These are phyloP conservation scores for Lithophane ornitopus DNA, from an alignment of 2,888 invertebrate genomes.

Conservation along the genomic window DNA sequence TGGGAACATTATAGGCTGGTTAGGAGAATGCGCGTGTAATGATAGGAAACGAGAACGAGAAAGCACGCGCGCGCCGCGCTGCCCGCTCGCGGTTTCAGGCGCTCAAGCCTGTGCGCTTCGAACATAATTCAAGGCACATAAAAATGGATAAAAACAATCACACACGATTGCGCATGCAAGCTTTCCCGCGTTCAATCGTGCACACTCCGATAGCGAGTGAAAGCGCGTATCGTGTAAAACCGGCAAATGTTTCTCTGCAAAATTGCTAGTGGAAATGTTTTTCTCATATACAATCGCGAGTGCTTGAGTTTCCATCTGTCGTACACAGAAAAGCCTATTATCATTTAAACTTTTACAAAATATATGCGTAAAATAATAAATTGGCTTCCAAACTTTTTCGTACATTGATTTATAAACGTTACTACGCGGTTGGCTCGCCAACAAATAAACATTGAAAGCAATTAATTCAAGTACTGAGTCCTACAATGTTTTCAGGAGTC, in stretches of 20 bases:
- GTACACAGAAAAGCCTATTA: background rate
- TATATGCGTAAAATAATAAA: conserved; percentile 28
- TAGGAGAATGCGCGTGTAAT: no score
- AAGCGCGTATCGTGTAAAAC: no score
- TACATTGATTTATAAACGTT: conserved; percentile 26
- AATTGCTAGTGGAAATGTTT: background rate
- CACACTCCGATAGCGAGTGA: no score
- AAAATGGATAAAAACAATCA: no score
- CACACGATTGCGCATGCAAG: no score
- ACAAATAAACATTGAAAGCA: conserved; percentile 43
- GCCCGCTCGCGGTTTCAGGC: no score
- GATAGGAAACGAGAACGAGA: no score
- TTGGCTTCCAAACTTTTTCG: conserved; percentile 15
- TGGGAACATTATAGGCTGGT: no score
- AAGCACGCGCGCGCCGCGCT: no score
- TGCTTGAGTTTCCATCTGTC: background rate
- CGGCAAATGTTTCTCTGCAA: background rate
- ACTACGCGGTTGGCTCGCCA: conserved; percentile 12
- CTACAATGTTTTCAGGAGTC: conserved; percentile 24
- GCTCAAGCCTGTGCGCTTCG: no score
- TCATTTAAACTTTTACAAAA: conserved; percentile 19
- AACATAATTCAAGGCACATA: no score
- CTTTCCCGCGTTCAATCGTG: no score
- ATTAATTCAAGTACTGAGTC: conserved; percentile 41
- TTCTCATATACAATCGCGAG: background rate